Base-by-base conservation (phyloP, 2,797 vertebrate species). In the Gobionotothen gibberifrons region DNA sequence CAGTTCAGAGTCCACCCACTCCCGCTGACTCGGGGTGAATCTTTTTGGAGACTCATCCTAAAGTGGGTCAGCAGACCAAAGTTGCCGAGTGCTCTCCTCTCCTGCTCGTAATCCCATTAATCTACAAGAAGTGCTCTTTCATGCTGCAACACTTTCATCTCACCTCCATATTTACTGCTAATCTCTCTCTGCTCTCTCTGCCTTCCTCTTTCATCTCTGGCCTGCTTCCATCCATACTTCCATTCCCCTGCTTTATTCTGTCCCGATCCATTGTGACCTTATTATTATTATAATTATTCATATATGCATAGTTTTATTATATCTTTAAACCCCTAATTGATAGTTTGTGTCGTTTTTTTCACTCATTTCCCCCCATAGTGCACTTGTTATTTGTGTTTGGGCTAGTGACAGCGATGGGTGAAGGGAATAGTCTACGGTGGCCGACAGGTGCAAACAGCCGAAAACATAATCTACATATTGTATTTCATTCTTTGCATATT, bases 91-190 rank as follows among this genome's bases (percentile, higher is more conserved):
- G 48, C 60, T 51, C 68, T 86, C 51, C 22, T 59, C 78, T 76
- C 83, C 57, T 84, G 64, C 47, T 70, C 8, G 69, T 91, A 87
- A 87, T 90, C 79, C 77, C 55, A 68, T 89, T 87, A 90, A 90
- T 90, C 84, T 87, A 78, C 63, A 74, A 74, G 61, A 72, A 44
- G 67, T 79, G 49, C 46, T 78, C 79, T 62, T 82, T 87, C 72
- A 88, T 84, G 84, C 42, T 80, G 85, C 76, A 69, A 46, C 74
- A 74, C 89, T 87, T 89, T 89, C 72, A 88, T 90, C 89, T 85
- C 78, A 84, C 84, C 86, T 87, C 76, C 80, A 61, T 76, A 68
- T 87, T 81, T 84, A 68, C 78, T 53, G 55, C 65, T 78, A 72
- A 81, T 83, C 74, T 79, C 22, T 43, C 49, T 21, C 49, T 36